A percentile compares a stretch with the other conserved stretches of the same genome.
phyloP scores from a whole-genome alignment of 2,797 vertebrate genomes.

The Platyrinchus mystaceus region DNA sequence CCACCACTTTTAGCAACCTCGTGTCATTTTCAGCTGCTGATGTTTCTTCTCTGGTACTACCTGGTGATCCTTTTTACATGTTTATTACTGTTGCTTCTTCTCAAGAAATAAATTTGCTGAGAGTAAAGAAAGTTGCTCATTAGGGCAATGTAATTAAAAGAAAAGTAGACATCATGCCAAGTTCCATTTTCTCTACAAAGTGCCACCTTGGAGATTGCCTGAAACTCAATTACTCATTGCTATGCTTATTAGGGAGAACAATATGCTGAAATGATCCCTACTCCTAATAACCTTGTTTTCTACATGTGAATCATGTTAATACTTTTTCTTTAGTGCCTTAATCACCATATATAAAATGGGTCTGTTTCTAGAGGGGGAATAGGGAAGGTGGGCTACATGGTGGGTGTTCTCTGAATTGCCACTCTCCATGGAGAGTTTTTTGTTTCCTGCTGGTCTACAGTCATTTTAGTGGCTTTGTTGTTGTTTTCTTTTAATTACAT shows the following conservation, averaged over 20 bases:
- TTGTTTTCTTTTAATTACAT: constrained; percentile 18
- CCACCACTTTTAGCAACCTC: not conserved
- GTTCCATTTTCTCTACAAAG: constrained; percentile 60
- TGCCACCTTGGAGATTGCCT: constrained; percentile 69
- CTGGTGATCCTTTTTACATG: not conserved
- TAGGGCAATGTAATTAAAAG: constrained; percentile 73
- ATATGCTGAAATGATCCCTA: constrained; percentile 61
- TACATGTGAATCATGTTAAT: constrained; percentile 65
- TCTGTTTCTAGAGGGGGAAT: constrained; percentile 2
- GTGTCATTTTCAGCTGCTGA: not conserved
- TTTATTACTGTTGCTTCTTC: constrained; percentile 48
- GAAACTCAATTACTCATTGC: constrained; percentile 75
- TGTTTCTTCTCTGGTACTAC: not conserved
- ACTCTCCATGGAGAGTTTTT: not conserved
- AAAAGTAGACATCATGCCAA: constrained; percentile 68
- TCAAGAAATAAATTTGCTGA: constrained; percentile 60
- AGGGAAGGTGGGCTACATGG: not conserved
- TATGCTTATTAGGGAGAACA: constrained; percentile 73
- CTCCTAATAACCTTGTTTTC: constrained; percentile 73
- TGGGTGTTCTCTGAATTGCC: constrained; percentile 23
- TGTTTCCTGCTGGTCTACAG: not conserved
- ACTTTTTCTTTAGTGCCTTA: constrained; percentile 40
- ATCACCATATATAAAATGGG: constrained; percentile 18
- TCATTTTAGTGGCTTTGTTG: not conserved
- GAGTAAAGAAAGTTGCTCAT: constrained; percentile 61